Evolutionary conservation across 2,797 vertebrate species (phyloP), one percentile per base, ranked within the genome.

Genomic region (Lophura swinhoii): DNA sequence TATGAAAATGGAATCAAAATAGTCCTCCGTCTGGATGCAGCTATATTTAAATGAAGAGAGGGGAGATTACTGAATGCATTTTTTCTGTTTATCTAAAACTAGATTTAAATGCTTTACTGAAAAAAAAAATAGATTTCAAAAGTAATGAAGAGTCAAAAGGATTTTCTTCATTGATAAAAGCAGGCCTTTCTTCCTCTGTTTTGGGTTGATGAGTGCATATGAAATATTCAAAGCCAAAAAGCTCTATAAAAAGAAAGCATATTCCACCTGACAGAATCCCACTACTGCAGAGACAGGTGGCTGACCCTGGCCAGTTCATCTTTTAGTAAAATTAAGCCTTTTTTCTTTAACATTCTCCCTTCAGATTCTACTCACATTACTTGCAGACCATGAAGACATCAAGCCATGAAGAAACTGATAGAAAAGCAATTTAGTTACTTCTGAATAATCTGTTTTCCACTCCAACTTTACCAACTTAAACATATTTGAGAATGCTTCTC

Each of bases 1-100:
- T 84, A 73, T 2, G 35, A 90, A 86, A 94, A 86, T 8, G 31
- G 63, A 88, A 44, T 78, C 21, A 85, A 91, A 87, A 49, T 63
- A 94, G 18, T 56, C 7, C 21, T 85, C 35, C 35, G 44, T 58
- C 53, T 20, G 41, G 23, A 58, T 33, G 24, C 17, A 83, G 16
- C 14, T 82, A 0, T 48, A 41, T 37, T 46, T 64, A 59, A 20
- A 79, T 77, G 66, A 92, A 62, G 29, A 33, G 80, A 1, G 2
- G 4, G 14, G 18, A 77, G 83, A 86, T 59, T n/a, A 33, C 46
- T 56, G 33, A 7, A 0, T 66, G 71, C 75, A 46, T 88, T 93
- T 89, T 91, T 84, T 66, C n/a, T 86, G 24, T 20, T 46, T 28
- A 41, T 46, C 21, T 83, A 63, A 58, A 75, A 53, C 15, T 24